Evolutionary conservation across 2,888 invertebrate genomes (phyloP).

Genomic region (Orthosia incerta): DNA sequence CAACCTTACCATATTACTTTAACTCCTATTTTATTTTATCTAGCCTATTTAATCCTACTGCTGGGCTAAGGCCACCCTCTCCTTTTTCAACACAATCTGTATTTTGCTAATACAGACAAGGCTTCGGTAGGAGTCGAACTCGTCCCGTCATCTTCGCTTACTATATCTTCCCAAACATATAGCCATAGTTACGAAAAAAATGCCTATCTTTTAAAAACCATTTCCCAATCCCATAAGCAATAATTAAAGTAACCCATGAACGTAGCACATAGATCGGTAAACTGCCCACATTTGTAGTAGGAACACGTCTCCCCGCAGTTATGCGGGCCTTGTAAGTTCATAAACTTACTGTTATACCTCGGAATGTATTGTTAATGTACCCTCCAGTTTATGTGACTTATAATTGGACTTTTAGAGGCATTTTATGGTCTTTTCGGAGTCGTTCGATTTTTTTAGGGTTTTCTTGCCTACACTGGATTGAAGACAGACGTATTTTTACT

Average conservation of each 20-base stretch:
- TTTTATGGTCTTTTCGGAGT: conserved; percentile 25
- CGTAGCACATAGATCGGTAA: conserved; percentile 11
- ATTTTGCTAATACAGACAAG: too few relatives aligned
- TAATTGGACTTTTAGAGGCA: conserved; percentile 52
- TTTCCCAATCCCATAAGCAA: conserved; percentile 8
- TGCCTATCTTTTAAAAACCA: background rate
- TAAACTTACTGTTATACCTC: conserved; percentile 60
- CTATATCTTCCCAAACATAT: background rate
- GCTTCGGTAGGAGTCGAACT: too few relatives aligned
- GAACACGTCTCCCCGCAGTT: conserved; percentile 47
- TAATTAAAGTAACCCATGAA: conserved; percentile 47
- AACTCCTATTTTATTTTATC: too few relatives aligned
- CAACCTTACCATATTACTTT: background rate
- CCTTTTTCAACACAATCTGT: too few relatives aligned
- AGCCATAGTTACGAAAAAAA: background rate
- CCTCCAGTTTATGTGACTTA: conserved; percentile 53
- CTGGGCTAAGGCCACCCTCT: too few relatives aligned
- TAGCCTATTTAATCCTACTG: too few relatives aligned
- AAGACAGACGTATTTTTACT: background rate
- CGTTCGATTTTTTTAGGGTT: background rate
- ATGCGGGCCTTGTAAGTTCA: conserved; percentile 51
- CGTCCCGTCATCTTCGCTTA: too few relatives aligned
- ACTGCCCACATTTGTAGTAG: conserved; percentile 25
- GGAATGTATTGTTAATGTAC: conserved; percentile 60
- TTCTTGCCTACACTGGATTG: background rate